Conservation (phyloP, 2,113 vertebrate genomes). For the Caranx melampygus region DNA sequence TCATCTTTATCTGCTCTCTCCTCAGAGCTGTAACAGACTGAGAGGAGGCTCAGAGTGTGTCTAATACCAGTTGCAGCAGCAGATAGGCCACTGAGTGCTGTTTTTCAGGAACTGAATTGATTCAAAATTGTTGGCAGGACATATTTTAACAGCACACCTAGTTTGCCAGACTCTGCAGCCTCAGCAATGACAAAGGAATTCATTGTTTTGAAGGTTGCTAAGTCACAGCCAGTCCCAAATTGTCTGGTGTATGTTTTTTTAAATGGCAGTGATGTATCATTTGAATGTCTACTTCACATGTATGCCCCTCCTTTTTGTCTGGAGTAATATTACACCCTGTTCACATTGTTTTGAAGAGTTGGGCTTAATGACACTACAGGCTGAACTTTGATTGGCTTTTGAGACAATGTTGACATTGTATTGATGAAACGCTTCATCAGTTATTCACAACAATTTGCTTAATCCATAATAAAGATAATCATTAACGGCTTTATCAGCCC, state of each 20-base stretch:
- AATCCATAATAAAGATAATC: background rate
- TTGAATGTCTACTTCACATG: background rate
- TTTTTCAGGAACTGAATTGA: constrained; percentile 37
- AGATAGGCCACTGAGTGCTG: constrained; percentile 7
- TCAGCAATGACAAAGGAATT: constrained; percentile 27
- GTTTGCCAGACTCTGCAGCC: constrained; percentile 13
- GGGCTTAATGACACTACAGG: background rate
- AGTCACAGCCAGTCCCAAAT: background rate
- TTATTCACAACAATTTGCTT: background rate
- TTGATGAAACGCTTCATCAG: background rate
- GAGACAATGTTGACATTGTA: background rate
- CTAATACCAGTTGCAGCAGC: constrained; percentile 11
- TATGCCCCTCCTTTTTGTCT: background rate
- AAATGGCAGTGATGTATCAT: background rate
- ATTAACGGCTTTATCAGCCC: background rate
- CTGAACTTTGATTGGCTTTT: background rate
- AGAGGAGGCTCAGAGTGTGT: constrained; percentile 10
- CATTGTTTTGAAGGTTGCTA: background rate
- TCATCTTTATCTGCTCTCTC: constrained; percentile 42
- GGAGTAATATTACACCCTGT: no score
- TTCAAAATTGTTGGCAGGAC: constrained; percentile 44
- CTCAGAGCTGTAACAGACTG: constrained; percentile 28
- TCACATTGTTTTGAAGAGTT: background rate
- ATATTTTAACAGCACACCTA: constrained; percentile 34
- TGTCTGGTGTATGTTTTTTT: constrained; percentile 2